Evolutionary conservation across 2,113 vertebrate species (phyloP), one percentile per base, ranked within the genome.

Genomic region (Ophiodon elongatus): DNA sequence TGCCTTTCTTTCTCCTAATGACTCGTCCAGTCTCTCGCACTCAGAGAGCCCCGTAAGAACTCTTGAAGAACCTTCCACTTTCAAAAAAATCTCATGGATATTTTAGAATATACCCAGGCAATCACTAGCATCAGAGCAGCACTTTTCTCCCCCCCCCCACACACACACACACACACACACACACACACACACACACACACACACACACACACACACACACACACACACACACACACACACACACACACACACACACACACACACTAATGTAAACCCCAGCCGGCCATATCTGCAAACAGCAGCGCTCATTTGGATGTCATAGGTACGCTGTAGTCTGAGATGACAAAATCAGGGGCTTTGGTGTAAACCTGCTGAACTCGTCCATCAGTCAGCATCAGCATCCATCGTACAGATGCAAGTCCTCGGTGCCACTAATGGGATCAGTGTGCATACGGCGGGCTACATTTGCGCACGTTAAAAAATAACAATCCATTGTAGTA

Each of bases 1-100:
- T 84, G 85, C 83, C 79, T 82, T 83, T 88, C 76, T 73, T 66
- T 68, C 73, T 41, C 13, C 80, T 84, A 84, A 93, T 86, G 88
- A 92, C 89, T 89, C 82, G 90, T 85, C 87, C 79, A 45, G 59
- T 75, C 47, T 75, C 47, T 65, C 31, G 35, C 62, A 52, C 82
- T 74, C 76, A 31, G 27, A 4, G 9, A 79, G 64, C 31, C 68
- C 29, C 17, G 8, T 23, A 68, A 86, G 73, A 14, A 27, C 71
- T 82, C 76, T 47, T 81, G 25, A 79, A 78, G 79, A 86, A n/a
- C 73, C 45, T 60, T 65, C 29, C 23, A 29, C 70, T 72, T 83
- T 88, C n/a, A 77, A 79, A 11, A 10, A 57, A 33, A 72, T 54
- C 59, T 59, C 66, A 15, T 63, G 52, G 54, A 77, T 77, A 35